Base-by-base conservation (phyloP, 1,140 invertebrate genomes). In the Drosophila miranda region DNA sequence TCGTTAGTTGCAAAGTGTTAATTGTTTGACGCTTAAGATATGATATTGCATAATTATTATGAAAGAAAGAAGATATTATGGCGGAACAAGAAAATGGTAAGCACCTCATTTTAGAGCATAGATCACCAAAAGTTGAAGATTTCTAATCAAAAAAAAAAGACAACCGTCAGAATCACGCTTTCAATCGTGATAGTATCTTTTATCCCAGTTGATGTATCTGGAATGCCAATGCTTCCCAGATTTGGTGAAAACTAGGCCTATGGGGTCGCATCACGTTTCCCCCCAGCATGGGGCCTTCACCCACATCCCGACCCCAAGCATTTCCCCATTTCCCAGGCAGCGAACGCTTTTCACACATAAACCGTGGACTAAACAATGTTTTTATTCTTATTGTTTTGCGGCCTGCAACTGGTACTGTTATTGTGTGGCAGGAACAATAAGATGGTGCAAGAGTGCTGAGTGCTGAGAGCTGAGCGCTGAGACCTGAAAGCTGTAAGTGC, bases 331-430 rank as follows among this genome's bases (percentile, higher is more conserved):
- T 84, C 80, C 81, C 80, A 86, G 73, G 62, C 81, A 60, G 75
- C 67, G 9, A 67, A 61, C 50, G 63, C 66, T 81, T 86, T 84
- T 84, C 81, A 84, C 80, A 84, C 81, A 84, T 86, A 60, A 79
- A 76, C 61, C 81, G 53, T 71, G 48, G 41, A 67, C 52, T 26
- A 13, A 51, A 64, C 56, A 75, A 75, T 75, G 63, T 72, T 73
- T 64, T 62, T 53, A 60, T 68, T 84, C 66, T 68, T 63, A 56
- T 68, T 68, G 66, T 56, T 38, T 38, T 38, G 34, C 4, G 34
- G 34, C 50, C 53, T 68, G 66, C 62, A 68, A 73, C 83, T 67
- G 77, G 60, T 80, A 72, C 54, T 59, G 71, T 79, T 80, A 61
- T 75, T 80, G 60, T 38, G 34, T 38, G 9, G 8, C 34, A 38